Base-by-base conservation (phyloP, 2,888 invertebrate genomes). In the Cheilosia grossa region DNA sequence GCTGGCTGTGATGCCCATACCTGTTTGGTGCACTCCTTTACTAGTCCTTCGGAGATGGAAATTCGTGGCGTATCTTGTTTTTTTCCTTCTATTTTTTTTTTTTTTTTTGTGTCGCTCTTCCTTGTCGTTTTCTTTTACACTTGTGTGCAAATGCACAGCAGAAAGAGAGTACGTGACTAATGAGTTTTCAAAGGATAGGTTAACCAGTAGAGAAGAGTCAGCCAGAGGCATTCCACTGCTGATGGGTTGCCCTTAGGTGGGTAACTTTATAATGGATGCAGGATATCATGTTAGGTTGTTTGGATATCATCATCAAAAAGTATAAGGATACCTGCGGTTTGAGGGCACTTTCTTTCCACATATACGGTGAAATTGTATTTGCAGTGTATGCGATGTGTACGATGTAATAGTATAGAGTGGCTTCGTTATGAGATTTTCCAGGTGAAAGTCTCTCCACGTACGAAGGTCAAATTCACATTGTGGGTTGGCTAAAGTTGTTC, bases 161-260 rank as follows among this genome's bases (percentile, higher is more conserved):
- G 19, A 10, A 21, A 53, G 15, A 69, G 51, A 69, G 40, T 54
- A 83, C 83, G 83, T 83, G 83, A 80, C 83, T 80, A 83, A 83
- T 83, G 83, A 83, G 80, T 80, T 83, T 83, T 83, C 80, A 61
- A 79, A 75, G 53, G 59, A 74, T 59, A 83, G 74, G 58, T 66
- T 59, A 33, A 63, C 67, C 30, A 63, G 70, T 49, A 51, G 27
- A 27, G 59, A 42, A 51, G 19, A 40, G 33, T 37, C 40, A 69
- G 44, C 78, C 27, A 49, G 42, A 33, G 66, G 64, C 51, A 72
- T 30, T 13, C 30, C 13, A 19, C 21, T 30, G 56, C 40, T 27
- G 17, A 27, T 40, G 24, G 64, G 47, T 49, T 44, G 49, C 70
- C 78, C 58, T 54, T 24, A 56, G 61, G 56, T 66, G 67, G 74